Evolutionary conservation across 2,888 invertebrate species (phyloP).

Genomic region (Thera britannica): DNA sequence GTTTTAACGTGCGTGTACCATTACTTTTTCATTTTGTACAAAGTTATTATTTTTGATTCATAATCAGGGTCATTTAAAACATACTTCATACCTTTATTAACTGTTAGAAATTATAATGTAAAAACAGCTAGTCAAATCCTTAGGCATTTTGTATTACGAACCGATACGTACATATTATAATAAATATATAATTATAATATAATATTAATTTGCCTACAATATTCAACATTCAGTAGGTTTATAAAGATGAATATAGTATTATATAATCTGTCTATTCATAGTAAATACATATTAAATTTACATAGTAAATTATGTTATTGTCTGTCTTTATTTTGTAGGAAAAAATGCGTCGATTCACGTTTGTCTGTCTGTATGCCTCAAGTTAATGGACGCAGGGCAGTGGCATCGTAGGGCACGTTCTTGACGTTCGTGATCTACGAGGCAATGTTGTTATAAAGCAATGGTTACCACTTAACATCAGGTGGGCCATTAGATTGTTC

Average conservation of each 20-base stretch:
- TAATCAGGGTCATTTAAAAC: conserved; percentile 46
- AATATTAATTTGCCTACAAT: conserved; percentile 27
- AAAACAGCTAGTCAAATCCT: conserved; percentile 65
- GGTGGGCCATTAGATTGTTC: too few relatives aligned
- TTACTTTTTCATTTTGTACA: conserved; percentile 68
- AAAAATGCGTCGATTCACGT: conserved; percentile 50
- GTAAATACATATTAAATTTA: conserved; percentile 33
- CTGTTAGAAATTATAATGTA: conserved; percentile 44
- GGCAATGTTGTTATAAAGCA: too few relatives aligned
- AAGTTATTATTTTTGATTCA: conserved; percentile 57
- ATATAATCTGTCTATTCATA: conserved; percentile 21
- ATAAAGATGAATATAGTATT: conserved; percentile 22
- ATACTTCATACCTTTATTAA: conserved; percentile 47
- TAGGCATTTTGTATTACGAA: conserved; percentile 54
- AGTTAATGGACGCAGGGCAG: too few relatives aligned
- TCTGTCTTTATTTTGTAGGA: conserved; percentile 8
- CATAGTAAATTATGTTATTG: conserved; percentile 4
- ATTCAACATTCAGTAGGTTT: conserved; percentile 13
- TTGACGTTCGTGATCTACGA: too few relatives aligned
- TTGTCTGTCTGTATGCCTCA: too few relatives aligned
- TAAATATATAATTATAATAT: conserved; percentile 18
- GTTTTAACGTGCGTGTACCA: conserved; percentile 46
- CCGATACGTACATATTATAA: conserved; percentile 31
- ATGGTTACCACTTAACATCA: too few relatives aligned
- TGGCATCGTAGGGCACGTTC: too few relatives aligned